A percentile compares a stretch with the other conserved stretches of the same genome.
phyloP scores from a whole-genome alignment of 2,888 invertebrate species.

The Hipparchia semele region DNA sequence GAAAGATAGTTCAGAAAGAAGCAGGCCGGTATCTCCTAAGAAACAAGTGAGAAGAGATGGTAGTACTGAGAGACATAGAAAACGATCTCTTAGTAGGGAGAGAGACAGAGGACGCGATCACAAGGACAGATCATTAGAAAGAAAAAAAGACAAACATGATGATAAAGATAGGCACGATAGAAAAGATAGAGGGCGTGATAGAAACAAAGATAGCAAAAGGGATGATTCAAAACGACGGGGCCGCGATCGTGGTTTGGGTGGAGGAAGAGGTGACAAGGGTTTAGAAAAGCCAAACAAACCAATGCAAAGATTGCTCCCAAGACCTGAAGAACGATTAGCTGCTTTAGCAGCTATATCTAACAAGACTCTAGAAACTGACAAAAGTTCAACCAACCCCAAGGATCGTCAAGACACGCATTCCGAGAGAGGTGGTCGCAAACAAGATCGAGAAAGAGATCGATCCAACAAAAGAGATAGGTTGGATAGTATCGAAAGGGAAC shows the following conservation, averaged over 20 bases:
- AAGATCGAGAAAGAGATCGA: slow-evolving; percentile 79
- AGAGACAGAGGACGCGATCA: slow-evolving; percentile 80
- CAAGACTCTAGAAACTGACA: slow-evolving; percentile 71
- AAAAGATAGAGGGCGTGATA: slow-evolving; percentile 87
- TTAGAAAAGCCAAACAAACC: slow-evolving; percentile 84
- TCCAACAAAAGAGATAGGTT: slow-evolving; percentile 76
- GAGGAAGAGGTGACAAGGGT: slow-evolving; percentile 76
- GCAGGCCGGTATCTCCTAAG: slow-evolving; percentile 78
- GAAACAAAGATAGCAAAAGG: slow-evolving; percentile 81
- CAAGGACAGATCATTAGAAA: slow-evolving; percentile 76
- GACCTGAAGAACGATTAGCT: slow-evolving; percentile 85
- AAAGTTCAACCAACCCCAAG: slow-evolving; percentile 73
- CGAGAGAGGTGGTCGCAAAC: slow-evolving; percentile 75
- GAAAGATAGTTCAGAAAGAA: slow-evolving; percentile 77
- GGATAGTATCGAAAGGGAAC: slow-evolving; percentile 76
- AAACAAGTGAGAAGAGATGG: slow-evolving; percentile 69
- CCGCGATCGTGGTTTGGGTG: slow-evolving; percentile 74
- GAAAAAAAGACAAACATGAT: slow-evolving; percentile 79
- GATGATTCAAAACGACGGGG: slow-evolving; percentile 80
- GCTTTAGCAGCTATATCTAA: slow-evolving; percentile 82
- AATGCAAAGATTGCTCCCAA: slow-evolving; percentile 84
- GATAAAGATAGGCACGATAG: slow-evolving; percentile 85
- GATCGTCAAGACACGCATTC: slow-evolving; percentile 75
- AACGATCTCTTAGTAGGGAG: slow-evolving; percentile 72
- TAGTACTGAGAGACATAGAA: slow-evolving; percentile 71